Conservation (phyloP, 2,888 invertebrate species). For the Chrysolina haemoptera region DNA sequence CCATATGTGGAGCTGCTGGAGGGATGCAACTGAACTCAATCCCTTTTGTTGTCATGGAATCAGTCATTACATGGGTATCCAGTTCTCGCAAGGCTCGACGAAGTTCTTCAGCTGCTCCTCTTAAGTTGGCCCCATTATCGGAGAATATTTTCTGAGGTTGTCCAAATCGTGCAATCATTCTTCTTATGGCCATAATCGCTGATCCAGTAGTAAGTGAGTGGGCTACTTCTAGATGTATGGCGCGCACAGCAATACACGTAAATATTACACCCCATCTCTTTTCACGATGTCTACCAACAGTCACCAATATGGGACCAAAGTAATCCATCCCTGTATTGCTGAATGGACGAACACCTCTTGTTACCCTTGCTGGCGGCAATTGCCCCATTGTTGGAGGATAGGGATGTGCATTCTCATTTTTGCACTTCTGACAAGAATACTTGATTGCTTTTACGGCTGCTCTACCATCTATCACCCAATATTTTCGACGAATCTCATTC, state of each 20-base stretch:
- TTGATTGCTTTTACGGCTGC: constrained; percentile 18
- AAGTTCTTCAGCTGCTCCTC: neutral
- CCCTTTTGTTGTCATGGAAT: neutral
- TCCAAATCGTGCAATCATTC: constrained; percentile 1
- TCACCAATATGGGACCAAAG: constrained; percentile 32
- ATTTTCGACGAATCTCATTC: constrained; percentile 32
- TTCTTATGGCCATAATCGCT: constrained; percentile 28
- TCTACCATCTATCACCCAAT: constrained; percentile 36
- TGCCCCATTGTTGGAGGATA: constrained; percentile 2
- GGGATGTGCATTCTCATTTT: constrained; percentile 6
- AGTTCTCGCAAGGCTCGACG: neutral
- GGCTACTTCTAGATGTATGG: constrained; percentile 34
- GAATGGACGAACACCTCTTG: neutral
- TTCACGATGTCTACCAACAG: constrained; percentile 26
- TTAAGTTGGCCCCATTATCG: constrained; percentile 15
- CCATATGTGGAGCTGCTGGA: neutral
- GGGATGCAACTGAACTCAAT: neutral
- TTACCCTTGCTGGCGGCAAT: neutral
- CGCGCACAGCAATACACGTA: constrained; percentile 32
- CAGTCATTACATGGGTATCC: neutral
- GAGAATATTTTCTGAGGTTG: neutral
- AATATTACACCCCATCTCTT: constrained; percentile 36
- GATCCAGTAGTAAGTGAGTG: constrained; percentile 26
- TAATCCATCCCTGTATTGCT: constrained; percentile 31
- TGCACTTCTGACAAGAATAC: neutral